Base-by-base conservation (phyloP, 2,888 invertebrate genomes). In the Cheilosia scutellata region DNA sequence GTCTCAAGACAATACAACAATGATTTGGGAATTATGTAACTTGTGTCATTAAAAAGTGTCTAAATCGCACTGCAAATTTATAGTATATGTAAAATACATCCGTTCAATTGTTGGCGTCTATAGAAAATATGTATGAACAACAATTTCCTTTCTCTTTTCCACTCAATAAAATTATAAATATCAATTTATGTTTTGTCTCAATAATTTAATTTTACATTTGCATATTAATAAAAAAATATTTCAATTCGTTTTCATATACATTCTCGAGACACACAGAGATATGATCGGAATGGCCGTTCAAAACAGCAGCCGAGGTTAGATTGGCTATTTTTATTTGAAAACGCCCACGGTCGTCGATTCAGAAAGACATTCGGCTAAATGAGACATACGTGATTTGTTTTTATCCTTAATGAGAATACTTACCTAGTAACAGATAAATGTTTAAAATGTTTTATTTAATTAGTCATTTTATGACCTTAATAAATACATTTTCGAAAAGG, bases 401-500 rank as follows among this genome's bases (percentile, higher is more conserved):
- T 80, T 49, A 66, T 76, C 75, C 63, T 70, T 82, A 62, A 82
- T 53, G 47, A 68, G 70, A 6, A 37, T 42, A 7, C 6, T 16
- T 62, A 60, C 37, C 44, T 63, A 74, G 51, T 51, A 42, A 62
- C 68, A 20, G 66, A 44, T 31, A 55, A 62, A 78, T 84, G 44
- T 60, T 49, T 44, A 66, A 58, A 55, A 83, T 84, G 53, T 66
- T 58, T 60, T 58, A 65, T 65, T 79, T 65, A 75, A 79, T 84
- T 84, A 84, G 75, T 84, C 74, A 79, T 79, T 63, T 70, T 51
- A 74, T 79, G 83, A 79, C 79, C 79, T 84, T 70, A 70, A 75
- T 57, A 44, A 53, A 78, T 55, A 47, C 29, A 16, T 60, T 66
- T 77, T 76, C 47, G 2, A 25, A 42, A 31, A 20, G 44, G 16